Evolutionary conservation across 2,113 vertebrate genomes (phyloP).

Genomic region (Recurvirostra avosetta): DNA sequence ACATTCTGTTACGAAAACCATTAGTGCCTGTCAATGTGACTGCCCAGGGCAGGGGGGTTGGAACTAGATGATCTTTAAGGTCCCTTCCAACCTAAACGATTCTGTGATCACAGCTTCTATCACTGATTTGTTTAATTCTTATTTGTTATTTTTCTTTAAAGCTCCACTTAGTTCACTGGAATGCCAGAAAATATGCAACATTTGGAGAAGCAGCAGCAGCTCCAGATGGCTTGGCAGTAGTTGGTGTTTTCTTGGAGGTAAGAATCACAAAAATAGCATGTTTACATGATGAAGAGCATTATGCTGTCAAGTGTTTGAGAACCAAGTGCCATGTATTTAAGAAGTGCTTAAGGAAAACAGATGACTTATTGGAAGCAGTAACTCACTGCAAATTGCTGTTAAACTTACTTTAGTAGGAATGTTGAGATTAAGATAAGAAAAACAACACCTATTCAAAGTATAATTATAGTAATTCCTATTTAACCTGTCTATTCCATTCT

Average conservation of each 20-base stretch:
- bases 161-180: slow-evolving; percentile 98
- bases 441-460: not conserved
- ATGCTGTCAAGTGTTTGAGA: slow-evolving; percentile 54
- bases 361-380: slow-evolving; percentile 2
- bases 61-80: no score
- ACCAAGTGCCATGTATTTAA: slow-evolving; percentile 20
- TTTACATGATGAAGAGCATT: slow-evolving; percentile 24
- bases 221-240: slow-evolving; percentile 90
- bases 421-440: not conserved
- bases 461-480: not conserved
- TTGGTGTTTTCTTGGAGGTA: slow-evolving; percentile 94
- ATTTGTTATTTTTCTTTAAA: slow-evolving; percentile 46
- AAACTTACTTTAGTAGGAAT: not conserved
- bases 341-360: slow-evolving; percentile 18
- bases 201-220: slow-evolving; percentile 87
- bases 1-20: not conserved
- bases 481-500: slow-evolving; percentile 11
- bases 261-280: slow-evolving; percentile 53
- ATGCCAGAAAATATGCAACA: slow-evolving; percentile 86
- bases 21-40: not conserved
- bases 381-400: not conserved
- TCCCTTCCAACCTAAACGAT: no score
- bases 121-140: not conserved
- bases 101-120: not conserved
- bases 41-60: no score